Evolutionary conservation across 2,113 vertebrate genomes (phyloP), one percentile per base, ranked within the genome.

Genomic region (Cyprinodon brontotheroides): DNA sequence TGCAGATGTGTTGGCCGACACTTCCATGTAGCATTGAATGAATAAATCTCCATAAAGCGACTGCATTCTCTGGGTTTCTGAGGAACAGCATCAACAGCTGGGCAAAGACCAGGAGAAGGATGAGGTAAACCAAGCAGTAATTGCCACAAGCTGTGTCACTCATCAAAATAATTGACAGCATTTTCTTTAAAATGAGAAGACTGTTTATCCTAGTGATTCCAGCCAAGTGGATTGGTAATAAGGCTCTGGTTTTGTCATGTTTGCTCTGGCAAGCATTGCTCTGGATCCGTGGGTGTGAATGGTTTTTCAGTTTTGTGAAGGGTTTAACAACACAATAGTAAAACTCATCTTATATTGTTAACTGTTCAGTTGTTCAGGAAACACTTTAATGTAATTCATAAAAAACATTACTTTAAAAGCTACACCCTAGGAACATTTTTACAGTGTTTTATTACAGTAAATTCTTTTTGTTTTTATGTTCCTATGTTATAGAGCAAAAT

Each of bases 151-250:
- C 70, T 60, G n/a, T 79, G 37, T 85, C 72, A 70, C 84, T 83
- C 80, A 87, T 87, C 80, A 89, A 78, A 87, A 84, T 90, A 92
- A 86, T 84, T 87, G 91, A 86, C 85, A 86, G 77, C 20, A 68
- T 88, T 85, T 88, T 68, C 45, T 67, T 20, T 29, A n/a, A 61
- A 84, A 53, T 60, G 63, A 74, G 78, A 77, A 70, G 60, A 75
- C 69, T 77, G 77, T 87, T 87, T 85, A 74, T 74, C 53, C 63
- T 37, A 29, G 71, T 67, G 37, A 74, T 70, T 39, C 76, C 41
- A 72, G 82, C 68, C 41, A 7, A 65, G 41, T 47, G 79, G 67
- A 71, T 72, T 69, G 11, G 40, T 81, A 83, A 80, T 79, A 82
- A 87, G 79, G 63, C 61, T 37, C 67, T 80, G 39, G 41, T 22